A percentile compares a stretch with the other conserved stretches of the same genome.
Conservation (phyloP, 2,888 invertebrate species). For the Netelia fuscicornis region DNA sequence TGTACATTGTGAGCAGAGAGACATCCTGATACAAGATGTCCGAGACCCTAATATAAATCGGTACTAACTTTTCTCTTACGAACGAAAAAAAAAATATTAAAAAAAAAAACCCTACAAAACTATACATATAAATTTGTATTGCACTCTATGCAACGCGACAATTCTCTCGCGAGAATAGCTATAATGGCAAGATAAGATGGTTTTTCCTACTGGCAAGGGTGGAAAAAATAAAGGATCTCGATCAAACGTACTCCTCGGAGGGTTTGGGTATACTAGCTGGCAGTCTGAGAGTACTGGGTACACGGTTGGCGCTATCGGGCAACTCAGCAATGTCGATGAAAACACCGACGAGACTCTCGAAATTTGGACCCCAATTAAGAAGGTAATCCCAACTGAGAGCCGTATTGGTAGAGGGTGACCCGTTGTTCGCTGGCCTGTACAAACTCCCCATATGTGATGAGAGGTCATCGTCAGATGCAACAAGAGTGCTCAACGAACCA, state of each 20-base stretch:
- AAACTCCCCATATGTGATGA: conserved; percentile 92
- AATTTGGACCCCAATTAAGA: conserved; percentile 98
- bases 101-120: conserved; percentile 44
- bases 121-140: conserved; percentile 55
- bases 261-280: conserved; percentile 93
- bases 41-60: conserved; percentile 67
- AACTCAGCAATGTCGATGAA: conserved; percentile 98
- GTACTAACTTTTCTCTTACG: conserved; percentile 55
- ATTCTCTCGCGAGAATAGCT: conserved; percentile 43
- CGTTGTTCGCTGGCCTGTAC: conserved; percentile 92
- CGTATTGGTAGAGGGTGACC: conserved; percentile 87
- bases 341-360: conserved; percentile 97
- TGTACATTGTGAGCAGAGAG: conserved; percentile 75
- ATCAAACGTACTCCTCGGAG: conserved; percentile 94
- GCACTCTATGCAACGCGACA: conserved; percentile 31
- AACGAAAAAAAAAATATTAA: conserved; percentile 40
- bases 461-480: conserved; percentile 96
- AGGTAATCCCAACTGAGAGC: conserved; percentile 97
- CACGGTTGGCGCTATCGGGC: conserved; percentile 90
- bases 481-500: conserved; percentile 96
- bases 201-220: conserved; percentile 30
- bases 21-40: conserved; percentile 82
- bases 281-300: conserved; percentile 91
- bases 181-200: conserved; percentile 66
- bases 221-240: not conserved